A percentile compares a stretch with the other conserved stretches of the same genome.
Conservation (phyloP, 2,113 vertebrate species). For the Dolichotis patagonum region DNA sequence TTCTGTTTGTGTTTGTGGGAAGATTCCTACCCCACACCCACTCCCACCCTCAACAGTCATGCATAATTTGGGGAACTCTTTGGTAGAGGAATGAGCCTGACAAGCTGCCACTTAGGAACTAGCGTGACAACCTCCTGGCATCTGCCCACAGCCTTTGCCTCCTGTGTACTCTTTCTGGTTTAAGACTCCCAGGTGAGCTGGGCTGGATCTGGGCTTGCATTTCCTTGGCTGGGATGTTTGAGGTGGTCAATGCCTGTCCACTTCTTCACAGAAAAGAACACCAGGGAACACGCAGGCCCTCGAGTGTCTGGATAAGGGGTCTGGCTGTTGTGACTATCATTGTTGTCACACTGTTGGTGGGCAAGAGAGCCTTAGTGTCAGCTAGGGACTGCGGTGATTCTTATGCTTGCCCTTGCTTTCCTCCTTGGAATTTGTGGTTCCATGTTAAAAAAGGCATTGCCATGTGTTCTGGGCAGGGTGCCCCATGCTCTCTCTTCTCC, state of each 20-base stretch:
- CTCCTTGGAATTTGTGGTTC: background rate
- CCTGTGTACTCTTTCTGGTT: background rate
- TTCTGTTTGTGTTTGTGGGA: conserved; percentile 34
- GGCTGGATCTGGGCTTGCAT: background rate
- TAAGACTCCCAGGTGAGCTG: background rate
- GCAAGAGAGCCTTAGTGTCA: background rate
- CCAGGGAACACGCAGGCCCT: background rate
- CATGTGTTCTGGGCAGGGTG: background rate
- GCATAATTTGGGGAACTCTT: conserved; percentile 33
- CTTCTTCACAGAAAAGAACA: background rate
- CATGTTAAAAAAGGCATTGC: background rate
- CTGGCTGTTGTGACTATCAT: background rate
- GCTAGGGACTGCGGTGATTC: background rate
- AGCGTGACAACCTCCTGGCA: background rate
- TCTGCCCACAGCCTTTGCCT: background rate
- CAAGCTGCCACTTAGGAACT: conserved; percentile 64
- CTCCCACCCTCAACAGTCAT: background rate
- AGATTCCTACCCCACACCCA: background rate
- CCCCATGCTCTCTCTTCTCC: background rate
- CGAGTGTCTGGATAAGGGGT: background rate
- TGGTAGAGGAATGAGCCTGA: conserved; percentile 21
- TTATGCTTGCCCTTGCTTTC: background rate
- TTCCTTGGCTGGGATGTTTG: background rate
- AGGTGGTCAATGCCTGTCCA: rapidly evolving
- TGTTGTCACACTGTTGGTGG: background rate